These are phyloP conservation scores for Julus scanicus DNA, from an alignment of 2,888 invertebrate species.

Conservation along the genomic window DNA sequence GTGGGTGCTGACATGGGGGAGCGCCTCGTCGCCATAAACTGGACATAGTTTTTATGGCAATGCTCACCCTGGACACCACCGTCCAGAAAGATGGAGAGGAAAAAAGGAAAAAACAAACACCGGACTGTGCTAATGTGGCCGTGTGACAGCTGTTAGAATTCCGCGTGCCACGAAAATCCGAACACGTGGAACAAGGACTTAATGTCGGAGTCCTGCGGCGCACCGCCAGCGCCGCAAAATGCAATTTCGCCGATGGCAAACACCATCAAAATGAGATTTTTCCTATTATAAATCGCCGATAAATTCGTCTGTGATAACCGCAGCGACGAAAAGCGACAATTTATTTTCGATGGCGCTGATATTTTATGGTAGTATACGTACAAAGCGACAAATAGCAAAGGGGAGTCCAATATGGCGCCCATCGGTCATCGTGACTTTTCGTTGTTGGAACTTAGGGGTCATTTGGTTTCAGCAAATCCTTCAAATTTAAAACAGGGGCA, in stretches of 20 bases:
- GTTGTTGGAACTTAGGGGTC: too few species aligned
- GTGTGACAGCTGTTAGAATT: conserved; percentile 5
- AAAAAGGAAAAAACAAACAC: background rate
- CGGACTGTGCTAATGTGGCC: background rate
- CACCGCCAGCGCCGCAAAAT: background rate
- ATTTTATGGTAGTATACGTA: background rate
- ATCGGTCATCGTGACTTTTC: too few species aligned
- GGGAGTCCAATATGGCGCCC: background rate
- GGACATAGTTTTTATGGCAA: background rate
- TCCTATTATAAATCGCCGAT: background rate
- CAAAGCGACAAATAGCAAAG: background rate
- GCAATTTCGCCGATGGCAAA: background rate
- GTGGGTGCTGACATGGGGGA: conserved; percentile 4
- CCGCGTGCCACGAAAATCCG: background rate
- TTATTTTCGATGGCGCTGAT: background rate
- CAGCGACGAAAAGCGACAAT: background rate
- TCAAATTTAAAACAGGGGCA: too few species aligned
- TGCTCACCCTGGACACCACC: conserved; percentile 4
- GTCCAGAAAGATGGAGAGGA: too few species aligned
- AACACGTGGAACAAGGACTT: background rate
- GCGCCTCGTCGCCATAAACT: background rate
- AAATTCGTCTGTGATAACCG: background rate
- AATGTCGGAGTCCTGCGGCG: background rate
- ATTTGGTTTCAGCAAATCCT: too few species aligned
- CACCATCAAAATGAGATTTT: background rate